These are phyloP conservation scores for Axis porcinus DNA, from an alignment of 2,113 vertebrate species.

Conservation along the genomic window DNA sequence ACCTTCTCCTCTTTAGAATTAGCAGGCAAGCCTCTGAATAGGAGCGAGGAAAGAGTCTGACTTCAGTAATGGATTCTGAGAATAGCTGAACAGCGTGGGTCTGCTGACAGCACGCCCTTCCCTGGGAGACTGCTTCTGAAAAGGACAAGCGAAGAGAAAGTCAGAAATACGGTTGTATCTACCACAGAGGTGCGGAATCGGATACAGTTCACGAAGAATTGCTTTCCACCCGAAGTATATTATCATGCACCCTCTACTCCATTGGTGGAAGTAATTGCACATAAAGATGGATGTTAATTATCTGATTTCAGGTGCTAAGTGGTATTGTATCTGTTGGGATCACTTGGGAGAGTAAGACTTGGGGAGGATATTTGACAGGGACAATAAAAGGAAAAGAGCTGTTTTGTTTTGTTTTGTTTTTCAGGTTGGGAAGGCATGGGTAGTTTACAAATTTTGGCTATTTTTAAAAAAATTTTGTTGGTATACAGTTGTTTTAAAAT, in stretches of 20 bases:
- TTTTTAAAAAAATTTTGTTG: neutral
- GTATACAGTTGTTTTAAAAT: neutral
- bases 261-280: neutral
- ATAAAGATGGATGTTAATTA: neutral
- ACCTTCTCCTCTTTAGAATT: neutral
- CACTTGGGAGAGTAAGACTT: neutral
- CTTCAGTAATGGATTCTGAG: constrained; percentile 20
- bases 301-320: neutral
- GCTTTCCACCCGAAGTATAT: neutral
- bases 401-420: neutral
- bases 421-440: neutral
- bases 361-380: neutral
- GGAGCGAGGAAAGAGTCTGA: neutral
- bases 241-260: neutral
- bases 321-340: neutral
- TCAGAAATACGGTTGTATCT: neutral
- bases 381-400: neutral
- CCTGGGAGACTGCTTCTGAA: neutral
- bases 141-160: neutral
- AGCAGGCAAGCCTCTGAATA: neutral
- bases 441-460: neutral
- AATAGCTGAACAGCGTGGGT: neutral
- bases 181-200: neutral
- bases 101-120: neutral
- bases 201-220: neutral